Percentiles rank a stretch among this genome's conserved stretches.
Evolutionary conservation across 2,888 invertebrate species (phyloP).

Genomic region (Chydorus sphaericus): DNA sequence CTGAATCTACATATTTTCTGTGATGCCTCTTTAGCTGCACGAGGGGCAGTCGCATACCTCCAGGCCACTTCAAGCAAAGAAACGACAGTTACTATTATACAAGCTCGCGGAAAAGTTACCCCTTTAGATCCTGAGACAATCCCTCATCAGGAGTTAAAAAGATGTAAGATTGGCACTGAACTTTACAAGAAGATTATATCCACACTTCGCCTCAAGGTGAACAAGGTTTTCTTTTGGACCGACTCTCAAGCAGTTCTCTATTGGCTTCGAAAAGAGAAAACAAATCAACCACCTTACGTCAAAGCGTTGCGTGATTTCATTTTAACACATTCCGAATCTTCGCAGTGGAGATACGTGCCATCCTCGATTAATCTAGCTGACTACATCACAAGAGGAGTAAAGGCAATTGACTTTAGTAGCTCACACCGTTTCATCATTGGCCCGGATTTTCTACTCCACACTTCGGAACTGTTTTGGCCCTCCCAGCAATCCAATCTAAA

Average conservation of each 20-base stretch:
- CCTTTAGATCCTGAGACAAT: slow-evolving; percentile 3
- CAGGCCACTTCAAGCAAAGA: not conserved
- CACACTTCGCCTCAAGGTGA: slow-evolving; percentile 6
- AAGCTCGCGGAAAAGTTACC: not conserved
- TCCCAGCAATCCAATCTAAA: too few relatives aligned
- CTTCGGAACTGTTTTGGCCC: too few relatives aligned
- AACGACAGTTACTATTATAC: not conserved
- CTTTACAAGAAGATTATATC: not conserved
- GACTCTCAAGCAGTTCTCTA: slow-evolving; percentile 18
- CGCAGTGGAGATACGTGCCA: slow-evolving; percentile 3
- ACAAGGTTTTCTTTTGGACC: slow-evolving; percentile 14
- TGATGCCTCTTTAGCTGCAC: not conserved
- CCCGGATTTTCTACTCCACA: not conserved
- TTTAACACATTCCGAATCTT: not conserved
- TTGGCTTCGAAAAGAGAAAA: slow-evolving; percentile 17
- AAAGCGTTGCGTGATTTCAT: slow-evolving; percentile 3
- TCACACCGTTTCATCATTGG: not conserved
- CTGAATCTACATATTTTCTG: not conserved
- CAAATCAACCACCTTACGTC: slow-evolving; percentile 16
- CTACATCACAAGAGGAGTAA: not conserved
- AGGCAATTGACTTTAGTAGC: not conserved
- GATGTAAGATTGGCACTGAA: not conserved
- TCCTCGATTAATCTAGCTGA: not conserved
- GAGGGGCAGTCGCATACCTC: not conserved
- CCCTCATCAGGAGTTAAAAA: slow-evolving; percentile 4